These are phyloP conservation scores for Acinonyx jubatus DNA, from an alignment of 2,113 vertebrate species.

Conservation along the genomic window DNA sequence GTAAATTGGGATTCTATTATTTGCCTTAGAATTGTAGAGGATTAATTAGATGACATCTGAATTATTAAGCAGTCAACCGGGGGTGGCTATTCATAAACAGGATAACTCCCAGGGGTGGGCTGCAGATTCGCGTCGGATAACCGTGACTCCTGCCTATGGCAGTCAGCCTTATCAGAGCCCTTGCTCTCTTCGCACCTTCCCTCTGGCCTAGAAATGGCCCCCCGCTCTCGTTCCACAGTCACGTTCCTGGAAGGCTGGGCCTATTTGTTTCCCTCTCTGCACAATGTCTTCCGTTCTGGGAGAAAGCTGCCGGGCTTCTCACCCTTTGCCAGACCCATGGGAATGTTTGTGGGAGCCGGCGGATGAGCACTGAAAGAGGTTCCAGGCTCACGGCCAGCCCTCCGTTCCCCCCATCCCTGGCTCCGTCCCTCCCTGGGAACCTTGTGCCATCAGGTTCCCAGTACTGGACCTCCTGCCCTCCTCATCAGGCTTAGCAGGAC, in stretches of 20 bases:
- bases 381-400: accelerated
- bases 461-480: background rate
- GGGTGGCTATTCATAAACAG: background rate
- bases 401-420: accelerated
- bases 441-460: too few species aligned
- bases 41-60: background rate
- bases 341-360: background rate
- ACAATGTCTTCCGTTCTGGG: background rate
- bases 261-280: background rate
- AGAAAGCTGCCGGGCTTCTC: background rate
- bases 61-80: background rate
- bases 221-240: background rate
- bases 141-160: accelerated
- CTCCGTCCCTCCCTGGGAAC: background rate
- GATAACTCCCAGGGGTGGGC: background rate
- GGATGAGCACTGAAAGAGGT: accelerated
- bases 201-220: background rate
- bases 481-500: background rate
- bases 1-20: background rate
- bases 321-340: background rate
- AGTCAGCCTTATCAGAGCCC: background rate
- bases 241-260: background rate
- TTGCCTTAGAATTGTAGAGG: background rate
- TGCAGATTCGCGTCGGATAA: accelerated
- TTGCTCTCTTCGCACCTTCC: background rate